phyloP scores from a whole-genome alignment of 2,888 invertebrate species.

The Dermolepida albohirtum region DNA sequence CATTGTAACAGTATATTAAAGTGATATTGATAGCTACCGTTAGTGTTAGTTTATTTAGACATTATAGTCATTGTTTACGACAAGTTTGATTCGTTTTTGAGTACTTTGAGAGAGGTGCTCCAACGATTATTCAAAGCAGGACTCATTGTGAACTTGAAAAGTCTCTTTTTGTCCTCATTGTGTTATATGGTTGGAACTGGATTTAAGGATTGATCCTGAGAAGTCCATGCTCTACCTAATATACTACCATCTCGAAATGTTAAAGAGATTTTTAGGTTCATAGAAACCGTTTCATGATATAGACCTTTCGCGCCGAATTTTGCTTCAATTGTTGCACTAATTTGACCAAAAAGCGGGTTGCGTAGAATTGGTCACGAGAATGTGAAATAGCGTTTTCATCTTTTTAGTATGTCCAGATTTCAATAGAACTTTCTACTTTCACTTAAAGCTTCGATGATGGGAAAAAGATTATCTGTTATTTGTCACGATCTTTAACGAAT shows the following conservation, averaged over 20 bases:
- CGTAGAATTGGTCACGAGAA: constrained; percentile 22
- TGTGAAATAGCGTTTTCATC: constrained; percentile 33
- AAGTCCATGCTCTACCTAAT: constrained; percentile 45
- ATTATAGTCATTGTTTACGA: too few species aligned
- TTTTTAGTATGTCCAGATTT: constrained; percentile 39
- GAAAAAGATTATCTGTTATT: constrained; percentile 32
- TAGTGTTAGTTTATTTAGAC: too few species aligned
- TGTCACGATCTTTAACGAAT: constrained; percentile 30
- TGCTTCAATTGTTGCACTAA: constrained; percentile 33
- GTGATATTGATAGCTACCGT: too few species aligned
- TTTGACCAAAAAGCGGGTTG: constrained; percentile 41
- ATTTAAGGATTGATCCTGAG: constrained; percentile 49
- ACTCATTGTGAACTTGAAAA: too few species aligned
- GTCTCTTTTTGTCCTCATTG: constrained; percentile 49
- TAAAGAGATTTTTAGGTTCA: constrained; percentile 43
- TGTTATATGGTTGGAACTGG: constrained; percentile 53
- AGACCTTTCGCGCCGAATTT: constrained; percentile 43
- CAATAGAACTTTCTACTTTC: constrained; percentile 10
- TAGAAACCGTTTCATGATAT: constrained; percentile 47
- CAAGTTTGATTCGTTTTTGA: too few species aligned
- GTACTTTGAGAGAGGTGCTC: constrained; percentile 46
- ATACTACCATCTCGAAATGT: constrained; percentile 44
- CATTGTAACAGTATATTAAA: too few species aligned
- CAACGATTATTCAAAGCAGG: too few species aligned
- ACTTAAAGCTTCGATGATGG: constrained; percentile 6